phyloP scores from a whole-genome alignment of 2,113 vertebrate genomes.

The Eolophus roseicapilla region DNA sequence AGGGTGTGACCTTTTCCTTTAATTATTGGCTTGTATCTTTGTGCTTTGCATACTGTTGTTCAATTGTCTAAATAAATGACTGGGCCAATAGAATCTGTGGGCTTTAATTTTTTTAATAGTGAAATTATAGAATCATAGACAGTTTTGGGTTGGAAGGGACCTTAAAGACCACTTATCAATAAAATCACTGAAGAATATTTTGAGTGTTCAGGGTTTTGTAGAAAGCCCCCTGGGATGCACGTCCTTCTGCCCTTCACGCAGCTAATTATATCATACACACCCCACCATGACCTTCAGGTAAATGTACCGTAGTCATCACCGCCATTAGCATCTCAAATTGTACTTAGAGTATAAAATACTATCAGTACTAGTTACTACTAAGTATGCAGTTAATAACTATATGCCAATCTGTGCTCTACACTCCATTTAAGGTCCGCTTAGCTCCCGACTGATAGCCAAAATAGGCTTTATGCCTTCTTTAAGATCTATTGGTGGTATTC shows the following conservation, averaged over 20 bases:
- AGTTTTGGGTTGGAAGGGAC: background rate
- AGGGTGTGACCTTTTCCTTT: conserved; percentile 16
- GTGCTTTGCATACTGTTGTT: background rate
- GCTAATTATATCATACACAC: background rate
- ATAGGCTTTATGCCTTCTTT: background rate
- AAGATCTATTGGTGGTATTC: background rate
- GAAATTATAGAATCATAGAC: background rate
- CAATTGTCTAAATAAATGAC: background rate
- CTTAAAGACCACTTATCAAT: background rate
- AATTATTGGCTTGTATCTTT: background rate
- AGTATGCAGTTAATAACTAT: background rate
- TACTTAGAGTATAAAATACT: background rate
- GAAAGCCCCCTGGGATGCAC: background rate
- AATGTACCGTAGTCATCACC: background rate
- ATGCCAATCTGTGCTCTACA: background rate
- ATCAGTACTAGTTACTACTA: background rate
- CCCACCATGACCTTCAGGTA: background rate
- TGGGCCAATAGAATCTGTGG: background rate
- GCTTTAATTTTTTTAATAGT: background rate
- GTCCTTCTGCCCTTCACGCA: background rate
- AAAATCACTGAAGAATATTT: background rate
- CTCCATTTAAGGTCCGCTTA: background rate
- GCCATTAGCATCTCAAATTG: background rate
- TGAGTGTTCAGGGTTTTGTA: background rate
- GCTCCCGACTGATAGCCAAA: background rate